Percentiles rank a stretch among this genome's conserved stretches.
Evolutionary conservation across 2,888 invertebrate species (phyloP).

Genomic region (Tetramorium bicarinatum): DNA sequence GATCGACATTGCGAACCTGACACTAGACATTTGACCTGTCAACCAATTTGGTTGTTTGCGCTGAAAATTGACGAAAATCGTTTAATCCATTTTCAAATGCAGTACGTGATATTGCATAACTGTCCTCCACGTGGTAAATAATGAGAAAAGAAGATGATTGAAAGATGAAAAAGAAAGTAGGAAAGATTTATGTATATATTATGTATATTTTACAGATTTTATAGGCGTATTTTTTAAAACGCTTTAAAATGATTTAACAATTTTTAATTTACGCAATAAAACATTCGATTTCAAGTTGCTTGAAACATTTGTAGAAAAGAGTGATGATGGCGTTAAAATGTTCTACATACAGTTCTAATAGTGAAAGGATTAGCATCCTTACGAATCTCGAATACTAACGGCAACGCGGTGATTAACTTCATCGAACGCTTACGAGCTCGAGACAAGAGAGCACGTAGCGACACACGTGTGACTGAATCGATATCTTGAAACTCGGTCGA

Average conservation of each 20-base stretch:
- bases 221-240: neutral
- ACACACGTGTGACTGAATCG: slow-evolving; percentile 56
- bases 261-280: neutral
- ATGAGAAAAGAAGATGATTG: neutral
- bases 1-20: slow-evolving; percentile 50
- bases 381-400: slow-evolving; percentile 44
- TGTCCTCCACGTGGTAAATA: neutral
- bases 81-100: slow-evolving; percentile 32
- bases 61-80: slow-evolving; percentile 13
- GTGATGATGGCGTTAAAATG: neutral
- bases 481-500: slow-evolving; percentile 63
- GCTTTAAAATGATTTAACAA: neutral
- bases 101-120: slow-evolving; percentile 2
- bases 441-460: slow-evolving; percentile 48
- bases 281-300: neutral
- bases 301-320: neutral
- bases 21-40: slow-evolving; percentile 48
- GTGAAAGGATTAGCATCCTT: neutral
- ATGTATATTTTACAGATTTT: neutral
- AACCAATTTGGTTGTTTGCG: slow-evolving; percentile 23
- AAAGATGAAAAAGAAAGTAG: neutral
- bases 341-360: neutral
- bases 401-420: slow-evolving; percentile 42
- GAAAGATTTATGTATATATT: neutral
- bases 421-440: slow-evolving; percentile 40